Evolutionary conservation across 2,797 vertebrate species (phyloP).

Genomic region (Ceyx erithaca): DNA sequence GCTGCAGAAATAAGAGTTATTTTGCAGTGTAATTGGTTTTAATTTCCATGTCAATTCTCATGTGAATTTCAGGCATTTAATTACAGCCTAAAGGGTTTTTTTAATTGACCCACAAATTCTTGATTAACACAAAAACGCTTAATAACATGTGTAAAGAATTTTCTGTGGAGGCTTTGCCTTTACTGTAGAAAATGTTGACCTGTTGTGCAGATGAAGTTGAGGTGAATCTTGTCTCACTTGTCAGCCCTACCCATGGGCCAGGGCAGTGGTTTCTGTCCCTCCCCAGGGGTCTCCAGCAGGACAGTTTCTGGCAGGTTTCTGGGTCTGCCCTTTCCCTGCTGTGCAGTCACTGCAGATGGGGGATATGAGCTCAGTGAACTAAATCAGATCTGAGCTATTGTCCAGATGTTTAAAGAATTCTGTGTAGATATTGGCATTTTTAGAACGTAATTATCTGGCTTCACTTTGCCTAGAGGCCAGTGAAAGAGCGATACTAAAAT

Average conservation of each 20-base stretch:
- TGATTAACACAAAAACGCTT: conserved; percentile 7
- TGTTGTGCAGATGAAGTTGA: too few relatives aligned
- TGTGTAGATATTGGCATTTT: background rate
- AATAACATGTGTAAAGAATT: background rate
- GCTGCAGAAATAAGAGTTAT: background rate
- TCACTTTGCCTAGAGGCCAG: background rate
- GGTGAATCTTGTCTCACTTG: background rate
- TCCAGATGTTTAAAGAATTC: background rate
- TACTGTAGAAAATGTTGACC: background rate
- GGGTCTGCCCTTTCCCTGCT: too few relatives aligned
- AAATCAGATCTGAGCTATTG: background rate
- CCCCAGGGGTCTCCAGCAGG: too few relatives aligned
- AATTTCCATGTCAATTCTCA: background rate
- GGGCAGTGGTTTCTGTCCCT: accelerated
- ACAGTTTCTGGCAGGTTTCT: too few relatives aligned
- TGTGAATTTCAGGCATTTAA: background rate
- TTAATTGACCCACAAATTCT: background rate
- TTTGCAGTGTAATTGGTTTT: background rate
- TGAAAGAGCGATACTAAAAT: background rate
- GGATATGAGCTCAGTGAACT: background rate
- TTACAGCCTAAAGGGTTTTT: background rate
- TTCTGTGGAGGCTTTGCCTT: background rate
- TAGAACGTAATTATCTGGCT: background rate
- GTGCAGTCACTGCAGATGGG: background rate
- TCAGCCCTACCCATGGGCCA: accelerated